Base-by-base conservation (phyloP, 2,113 vertebrate species). In the Eubucco bourcierii region DNA sequence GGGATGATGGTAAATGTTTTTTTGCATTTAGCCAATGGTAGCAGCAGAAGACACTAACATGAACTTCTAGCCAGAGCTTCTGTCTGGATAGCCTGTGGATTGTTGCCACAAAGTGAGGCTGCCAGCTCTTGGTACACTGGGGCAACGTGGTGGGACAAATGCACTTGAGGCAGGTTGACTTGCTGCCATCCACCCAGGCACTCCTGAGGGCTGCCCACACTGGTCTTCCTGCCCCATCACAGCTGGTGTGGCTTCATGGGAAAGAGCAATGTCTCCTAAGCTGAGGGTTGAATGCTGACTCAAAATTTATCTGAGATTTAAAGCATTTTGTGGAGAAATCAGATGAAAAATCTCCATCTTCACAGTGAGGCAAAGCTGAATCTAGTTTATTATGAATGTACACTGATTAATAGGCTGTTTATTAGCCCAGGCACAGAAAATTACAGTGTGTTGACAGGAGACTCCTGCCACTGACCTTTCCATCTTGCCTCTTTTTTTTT, bases 241-340 rank as follows among this genome's bases (percentile, higher is more conserved):
- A 33, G 31, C 0, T 2, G 7, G 5, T 17, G 41, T 0, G 1
- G 3, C 52, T 7, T 10, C 10, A 0, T 34, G 47, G 18, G 4
- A 46, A 58, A 72, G n/a, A 60, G 17, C n/a, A 25, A 31, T 33
- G 12, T 15, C 39, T 88, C 73, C 72, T 82, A 67, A 73, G 70
- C 55, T 67, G 55, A 64, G 50, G 50, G 65, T 83, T 91, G 71
- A 90, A 77, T 29, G 60, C 53, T 64, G 55, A 56, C 52, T 80
- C 25, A 17, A 61, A 39, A 89, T 71, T 90, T n/a, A 87, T 71
- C 39, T 79, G 83, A 91, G 66, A 41, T 12, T 16, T 33, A 71
- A n/a, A 44, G 34, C 1, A 5, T 34, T 76, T 44, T 29, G 25
- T 68, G 10, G 41, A 76, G 46, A 88, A 82, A 80, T 6, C 4